These are phyloP conservation scores for Trissolcus japonicus DNA, from an alignment of 2,888 invertebrate genomes.

Conservation along the genomic window DNA sequence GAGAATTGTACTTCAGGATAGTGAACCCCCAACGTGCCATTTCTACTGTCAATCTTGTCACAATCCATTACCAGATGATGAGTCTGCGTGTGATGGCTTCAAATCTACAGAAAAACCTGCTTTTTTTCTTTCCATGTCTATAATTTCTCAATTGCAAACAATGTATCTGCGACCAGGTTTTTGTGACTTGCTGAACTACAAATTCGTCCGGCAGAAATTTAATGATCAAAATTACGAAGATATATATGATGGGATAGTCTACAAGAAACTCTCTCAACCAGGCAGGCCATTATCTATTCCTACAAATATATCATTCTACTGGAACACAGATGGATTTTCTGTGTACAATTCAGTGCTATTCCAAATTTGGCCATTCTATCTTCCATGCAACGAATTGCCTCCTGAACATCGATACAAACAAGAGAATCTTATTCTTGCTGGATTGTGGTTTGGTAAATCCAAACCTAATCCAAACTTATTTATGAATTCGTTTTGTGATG, in stretches of 20 bases:
- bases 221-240: neutral
- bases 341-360: neutral
- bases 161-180: neutral
- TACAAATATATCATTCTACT: neutral
- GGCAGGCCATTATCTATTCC: neutral
- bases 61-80: neutral
- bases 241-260: neutral
- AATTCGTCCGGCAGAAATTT: neutral
- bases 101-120: neutral
- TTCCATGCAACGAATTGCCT: neutral
- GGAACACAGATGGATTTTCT: slow-evolving; percentile 6
- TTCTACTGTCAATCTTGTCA: neutral
- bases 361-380: slow-evolving; percentile 8
- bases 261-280: neutral
- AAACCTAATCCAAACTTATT: slow-evolving; percentile 5
- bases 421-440: slow-evolving; percentile 13
- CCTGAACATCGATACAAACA: neutral
- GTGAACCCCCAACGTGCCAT: neutral
- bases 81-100: neutral
- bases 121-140: neutral
- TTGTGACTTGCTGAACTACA: neutral
- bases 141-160: neutral
- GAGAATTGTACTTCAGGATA: neutral
- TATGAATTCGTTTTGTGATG: neutral
- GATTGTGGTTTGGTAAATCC: slow-evolving; percentile 1